These are phyloP conservation scores for Acanthosepion lycidas DNA, from an alignment of 2,888 invertebrate species.

Conservation along the genomic window DNA sequence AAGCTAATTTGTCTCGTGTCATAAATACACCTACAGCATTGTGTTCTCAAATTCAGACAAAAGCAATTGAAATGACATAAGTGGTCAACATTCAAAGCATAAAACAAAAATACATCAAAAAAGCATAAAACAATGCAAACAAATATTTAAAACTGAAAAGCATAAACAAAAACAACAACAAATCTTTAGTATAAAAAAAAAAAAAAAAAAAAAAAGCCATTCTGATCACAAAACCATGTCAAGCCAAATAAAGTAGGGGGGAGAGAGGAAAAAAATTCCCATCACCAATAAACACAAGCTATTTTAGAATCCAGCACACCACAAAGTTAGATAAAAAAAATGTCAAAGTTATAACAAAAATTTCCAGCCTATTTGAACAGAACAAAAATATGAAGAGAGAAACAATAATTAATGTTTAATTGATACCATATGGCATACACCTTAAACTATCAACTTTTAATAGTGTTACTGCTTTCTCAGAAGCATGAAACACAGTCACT, in stretches of 20 bases:
- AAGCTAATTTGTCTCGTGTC: background rate
- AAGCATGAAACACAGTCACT: no score
- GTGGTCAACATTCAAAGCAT: conserved; percentile 11
- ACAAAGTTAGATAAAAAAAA: background rate
- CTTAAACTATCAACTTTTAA: background rate
- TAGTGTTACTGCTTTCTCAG: no score
- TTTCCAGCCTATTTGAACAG: background rate
- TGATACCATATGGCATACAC: background rate
- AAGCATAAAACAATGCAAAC: background rate
- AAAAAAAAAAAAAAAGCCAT: background rate
- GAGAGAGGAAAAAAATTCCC: background rate
- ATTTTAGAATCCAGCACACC: background rate
- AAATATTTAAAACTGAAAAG: background rate
- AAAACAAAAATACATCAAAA: background rate
- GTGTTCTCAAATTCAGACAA: background rate
- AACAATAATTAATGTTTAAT: background rate
- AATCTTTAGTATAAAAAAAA: background rate
- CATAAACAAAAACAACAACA: background rate
- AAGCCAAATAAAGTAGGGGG: background rate
- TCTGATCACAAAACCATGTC: conserved; percentile 11
- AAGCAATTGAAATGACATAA: conserved; percentile 18
- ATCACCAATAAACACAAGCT: background rate
- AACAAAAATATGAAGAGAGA: background rate
- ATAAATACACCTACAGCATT: background rate
- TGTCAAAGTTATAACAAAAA: background rate